Base-by-base conservation (phyloP, 2,797 vertebrate genomes). In the Syngnathus rostellatus region DNA sequence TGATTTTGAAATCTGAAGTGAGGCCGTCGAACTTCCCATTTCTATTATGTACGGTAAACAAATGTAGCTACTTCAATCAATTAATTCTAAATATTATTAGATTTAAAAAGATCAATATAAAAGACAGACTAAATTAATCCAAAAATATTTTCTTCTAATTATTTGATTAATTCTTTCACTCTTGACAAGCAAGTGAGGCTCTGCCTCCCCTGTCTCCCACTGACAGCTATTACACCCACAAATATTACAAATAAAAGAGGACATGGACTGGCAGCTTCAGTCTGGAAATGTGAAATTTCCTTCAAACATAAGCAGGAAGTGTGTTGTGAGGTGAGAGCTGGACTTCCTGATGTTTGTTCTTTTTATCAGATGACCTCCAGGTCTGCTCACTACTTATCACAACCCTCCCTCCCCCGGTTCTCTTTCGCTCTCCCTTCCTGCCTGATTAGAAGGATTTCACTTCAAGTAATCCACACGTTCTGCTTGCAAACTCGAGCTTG, bases 321-420 rank as follows among this genome's bases (percentile, higher is more conserved):
- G 59, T 41, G n/a, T 19, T 59, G 8, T 11, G 1, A 37, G 16
- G 25, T 38, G 55, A 16, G 16, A 58, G 55, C 12, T 41, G n/a
- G 39, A 61, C 8, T 61, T 46, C 7, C 58, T 66, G 45, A 37
- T 60, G 17, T 58, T 1, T 14, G 39, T 38, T 68, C 25, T 62
- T 46, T 12, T 62, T 62, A 67, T 59, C 64, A n/a, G 73, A 67
- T 68, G 17, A 62, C 23, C 19, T 62, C 62, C n/a, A 55, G 46
- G 25, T 39, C 59, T 51, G n/a, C 39, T 70, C 50, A 12, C 6
- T 31, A 8, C 6, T 6, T 11, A 14, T 21, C n/a, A 0, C 3
- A 21, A 21, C 1, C n/a, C 50, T 8, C 50, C 50, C 1, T 6
- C n/a, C 50, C 19, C 2, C 8, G n/a, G n/a, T 41, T 5, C 8